These are phyloP conservation scores for sheep (Ovis aries) DNA, from an alignment of 2,113 vertebrate species.

Conservation along the genomic window ARS-UI_Ramb_v3.0 NC_056069.1:2980501-2981000, in stretches of 20 bases:
- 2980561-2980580: not conserved
- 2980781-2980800: not conserved
- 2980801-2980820: not conserved
- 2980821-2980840: not conserved
- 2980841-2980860: not conserved
- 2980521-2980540: not conserved
- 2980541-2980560: not conserved
- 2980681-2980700: not conserved
- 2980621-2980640: not conserved
- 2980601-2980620: not conserved
- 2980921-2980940: not conserved
- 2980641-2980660: not conserved
- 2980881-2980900: not conserved
- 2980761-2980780: not conserved
- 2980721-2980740: not conserved
- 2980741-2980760: not conserved
- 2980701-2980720: not conserved
- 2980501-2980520: not conserved
- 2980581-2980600: not conserved
- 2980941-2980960: not conserved
- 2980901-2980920: not conserved
- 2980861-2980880: not conserved
- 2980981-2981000: not conserved
- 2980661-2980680: not conserved
- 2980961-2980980: not conserved